Evolutionary conservation across 2,113 vertebrate genomes (phyloP).

Genomic region (Laterallus jamaicensis): DNA sequence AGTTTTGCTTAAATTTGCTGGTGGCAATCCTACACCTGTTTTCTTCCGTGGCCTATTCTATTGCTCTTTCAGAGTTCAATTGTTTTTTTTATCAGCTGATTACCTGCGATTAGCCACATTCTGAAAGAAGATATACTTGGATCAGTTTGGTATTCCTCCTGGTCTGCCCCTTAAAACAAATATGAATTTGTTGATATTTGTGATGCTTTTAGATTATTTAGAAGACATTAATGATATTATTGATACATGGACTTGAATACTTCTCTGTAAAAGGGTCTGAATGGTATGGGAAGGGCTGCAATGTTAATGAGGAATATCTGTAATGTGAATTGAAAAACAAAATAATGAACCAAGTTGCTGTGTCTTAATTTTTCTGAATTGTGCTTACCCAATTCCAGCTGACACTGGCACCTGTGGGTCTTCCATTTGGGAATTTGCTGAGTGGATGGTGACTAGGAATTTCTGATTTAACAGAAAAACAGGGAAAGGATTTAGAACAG

Average conservation of each 20-base stretch:
- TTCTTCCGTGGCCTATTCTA: not conserved
- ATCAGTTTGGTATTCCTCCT: not conserved
- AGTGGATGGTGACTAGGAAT: not conserved
- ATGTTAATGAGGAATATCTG: not conserved
- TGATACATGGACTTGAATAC: not conserved
- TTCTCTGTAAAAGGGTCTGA: not conserved
- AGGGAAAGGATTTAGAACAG: not conserved
- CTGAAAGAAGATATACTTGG: not conserved
- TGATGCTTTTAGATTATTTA: not conserved
- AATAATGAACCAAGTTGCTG: not conserved
- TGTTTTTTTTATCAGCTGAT: not conserved
- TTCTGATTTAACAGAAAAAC: not conserved
- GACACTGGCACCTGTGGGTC: not conserved
- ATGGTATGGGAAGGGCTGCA: not conserved
- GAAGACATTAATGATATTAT: not conserved
- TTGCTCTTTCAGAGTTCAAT: not conserved
- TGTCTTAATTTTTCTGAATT: not conserved
- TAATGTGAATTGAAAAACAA: not conserved
- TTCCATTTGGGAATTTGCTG: not conserved
- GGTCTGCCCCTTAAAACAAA: not conserved
- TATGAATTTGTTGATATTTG: not conserved
- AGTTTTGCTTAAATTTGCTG: not conserved
- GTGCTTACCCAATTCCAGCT: not conserved
- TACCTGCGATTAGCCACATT: not conserved
- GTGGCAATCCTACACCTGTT: not conserved